These are phyloP conservation scores for Pseudeuparius sepicola DNA, from an alignment of 2,888 invertebrate species.

Conservation along the genomic window DNA sequence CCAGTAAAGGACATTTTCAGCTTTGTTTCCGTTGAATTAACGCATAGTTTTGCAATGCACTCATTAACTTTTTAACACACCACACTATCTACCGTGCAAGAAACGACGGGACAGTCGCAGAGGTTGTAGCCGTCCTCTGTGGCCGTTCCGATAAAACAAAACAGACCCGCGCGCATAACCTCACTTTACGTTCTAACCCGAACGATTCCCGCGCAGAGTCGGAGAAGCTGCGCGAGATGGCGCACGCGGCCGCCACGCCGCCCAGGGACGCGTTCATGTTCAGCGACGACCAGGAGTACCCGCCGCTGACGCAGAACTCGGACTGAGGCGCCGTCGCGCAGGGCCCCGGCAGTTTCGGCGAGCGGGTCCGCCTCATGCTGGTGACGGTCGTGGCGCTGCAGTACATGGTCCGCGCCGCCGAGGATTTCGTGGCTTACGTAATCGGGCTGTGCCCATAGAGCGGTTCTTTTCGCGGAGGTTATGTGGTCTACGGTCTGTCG, in stretches of 20 bases:
- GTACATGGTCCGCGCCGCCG: slow-evolving; percentile 32
- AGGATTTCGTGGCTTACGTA: slow-evolving; percentile 34
- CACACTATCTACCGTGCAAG: too few species aligned
- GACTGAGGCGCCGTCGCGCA: too few species aligned
- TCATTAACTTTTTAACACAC: too few species aligned
- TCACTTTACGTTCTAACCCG: slow-evolving; percentile 2
- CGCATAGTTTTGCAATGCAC: too few species aligned
- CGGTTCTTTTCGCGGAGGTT: too few species aligned
- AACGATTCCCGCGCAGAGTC: slow-evolving; percentile 46
- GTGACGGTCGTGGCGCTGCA: slow-evolving; percentile 34
- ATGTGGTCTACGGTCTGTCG: too few species aligned
- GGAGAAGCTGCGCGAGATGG: slow-evolving; percentile 64
- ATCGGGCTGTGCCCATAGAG: slow-evolving; percentile 26
- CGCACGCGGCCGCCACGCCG: slow-evolving; percentile 61
- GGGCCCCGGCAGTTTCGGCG: too few species aligned
- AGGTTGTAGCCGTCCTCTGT: too few species aligned
- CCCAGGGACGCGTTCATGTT: slow-evolving; percentile 62
- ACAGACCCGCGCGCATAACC: not conserved
- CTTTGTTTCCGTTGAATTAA: too few species aligned
- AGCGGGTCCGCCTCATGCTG: slow-evolving; percentile 31
- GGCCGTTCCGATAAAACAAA: too few species aligned
- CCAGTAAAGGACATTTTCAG: too few species aligned
- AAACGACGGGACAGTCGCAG: too few species aligned
- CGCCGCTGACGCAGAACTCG: slow-evolving; percentile 60
- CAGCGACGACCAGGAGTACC: slow-evolving; percentile 75